Evolutionary conservation across 2,797 vertebrate species (phyloP).

Genomic region (Enteromius fasciolatus): DNA sequence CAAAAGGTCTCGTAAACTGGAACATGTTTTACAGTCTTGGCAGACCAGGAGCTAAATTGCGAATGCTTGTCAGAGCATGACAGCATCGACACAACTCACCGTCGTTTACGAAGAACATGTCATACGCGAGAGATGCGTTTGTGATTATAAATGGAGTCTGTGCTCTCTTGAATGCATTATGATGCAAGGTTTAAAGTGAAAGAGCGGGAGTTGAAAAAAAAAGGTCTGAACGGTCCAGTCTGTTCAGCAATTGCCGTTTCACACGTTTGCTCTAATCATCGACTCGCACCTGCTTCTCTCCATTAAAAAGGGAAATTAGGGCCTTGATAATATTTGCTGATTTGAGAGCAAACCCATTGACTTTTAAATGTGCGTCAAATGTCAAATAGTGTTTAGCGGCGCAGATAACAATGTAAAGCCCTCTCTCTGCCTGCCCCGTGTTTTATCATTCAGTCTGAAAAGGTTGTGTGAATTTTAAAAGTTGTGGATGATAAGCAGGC

Average conservation of each 20-base stretch:
- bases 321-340: conserved; percentile 65
- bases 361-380: conserved; percentile 72
- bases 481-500: conserved; percentile 37
- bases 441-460: conserved; percentile 43
- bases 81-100: conserved; percentile 61
- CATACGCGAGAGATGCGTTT: conserved; percentile 50
- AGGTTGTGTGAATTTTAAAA: conserved; percentile 46
- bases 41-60: conserved; percentile 69
- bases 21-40: conserved; percentile 52
- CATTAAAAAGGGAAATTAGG: conserved; percentile 61
- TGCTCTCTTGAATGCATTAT: conserved; percentile 16
- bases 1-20: neutral
- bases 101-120: conserved; percentile 69
- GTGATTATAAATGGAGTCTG: conserved; percentile 49
- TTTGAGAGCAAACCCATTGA: conserved; percentile 63
- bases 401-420: conserved; percentile 57
- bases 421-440: conserved; percentile 25
- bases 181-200: conserved; percentile 31
- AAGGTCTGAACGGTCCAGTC: conserved; percentile 20
- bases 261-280: conserved; percentile 47
- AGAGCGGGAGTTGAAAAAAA: neutral
- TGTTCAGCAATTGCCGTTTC: conserved; percentile 22
- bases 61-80: conserved; percentile 72
- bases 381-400: conserved; percentile 65
- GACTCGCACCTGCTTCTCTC: conserved; percentile 58